Conservation (phyloP, 1,140 invertebrate species). For the Cephus cinctus region DNA sequence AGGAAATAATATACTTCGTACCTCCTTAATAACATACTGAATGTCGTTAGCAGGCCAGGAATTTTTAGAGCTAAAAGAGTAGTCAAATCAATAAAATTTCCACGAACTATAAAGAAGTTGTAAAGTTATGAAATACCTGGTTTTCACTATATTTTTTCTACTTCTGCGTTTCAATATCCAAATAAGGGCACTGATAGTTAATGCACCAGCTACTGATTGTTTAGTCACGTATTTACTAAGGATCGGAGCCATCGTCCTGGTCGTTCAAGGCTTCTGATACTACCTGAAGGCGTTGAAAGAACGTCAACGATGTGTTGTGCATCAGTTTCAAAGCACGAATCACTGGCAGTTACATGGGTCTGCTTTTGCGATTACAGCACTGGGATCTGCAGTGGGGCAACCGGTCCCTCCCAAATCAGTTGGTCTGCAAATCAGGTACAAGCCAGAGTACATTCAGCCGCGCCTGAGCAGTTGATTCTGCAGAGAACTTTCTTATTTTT, state of each 20-base stretch:
- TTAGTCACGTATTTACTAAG: constrained; percentile 63
- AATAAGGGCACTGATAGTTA: constrained; percentile 57
- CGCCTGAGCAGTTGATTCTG: too few species aligned
- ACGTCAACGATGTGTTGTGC: too few species aligned
- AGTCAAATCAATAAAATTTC: constrained; percentile 3
- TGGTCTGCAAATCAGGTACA: too few species aligned
- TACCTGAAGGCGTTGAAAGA: too few species aligned
- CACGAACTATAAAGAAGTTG: neutral
- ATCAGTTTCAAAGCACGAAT: too few species aligned
- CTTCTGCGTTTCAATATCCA: constrained; percentile 58
- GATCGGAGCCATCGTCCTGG: constrained; percentile 61
- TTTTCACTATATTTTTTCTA: constrained; percentile 42
- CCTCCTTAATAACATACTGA: constrained; percentile 75
- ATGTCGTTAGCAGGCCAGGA: constrained; percentile 56
- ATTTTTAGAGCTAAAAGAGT: constrained; percentile 29
- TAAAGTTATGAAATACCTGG: constrained; percentile 26
- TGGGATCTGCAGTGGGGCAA: too few species aligned
- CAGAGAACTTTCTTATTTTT: too few species aligned
- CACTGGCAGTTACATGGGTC: too few species aligned
- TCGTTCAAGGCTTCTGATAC: too few species aligned
- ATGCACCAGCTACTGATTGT: constrained; percentile 57
- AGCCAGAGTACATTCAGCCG: too few species aligned
- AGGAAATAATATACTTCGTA: constrained; percentile 24
- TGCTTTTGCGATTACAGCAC: too few species aligned
- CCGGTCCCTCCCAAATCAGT: too few species aligned